Conservation (phyloP, 1,140 invertebrate genomes). For the Plutomurus gul region DNA sequence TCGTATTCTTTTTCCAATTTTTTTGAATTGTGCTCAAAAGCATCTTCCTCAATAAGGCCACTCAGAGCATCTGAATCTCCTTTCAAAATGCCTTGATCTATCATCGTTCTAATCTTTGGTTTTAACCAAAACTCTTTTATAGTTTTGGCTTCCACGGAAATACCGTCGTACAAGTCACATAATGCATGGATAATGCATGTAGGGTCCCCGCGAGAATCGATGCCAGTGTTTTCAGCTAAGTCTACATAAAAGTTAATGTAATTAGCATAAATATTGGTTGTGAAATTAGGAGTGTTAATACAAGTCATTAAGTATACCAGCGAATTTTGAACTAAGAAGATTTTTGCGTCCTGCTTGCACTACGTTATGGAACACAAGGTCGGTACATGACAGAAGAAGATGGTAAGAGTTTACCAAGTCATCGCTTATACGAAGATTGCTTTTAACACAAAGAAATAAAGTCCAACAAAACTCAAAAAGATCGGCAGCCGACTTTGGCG, state of each 20-base stretch:
- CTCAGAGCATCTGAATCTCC: conserved; percentile 68
- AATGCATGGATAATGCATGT: conserved; percentile 83
- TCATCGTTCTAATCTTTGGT: conserved; percentile 76
- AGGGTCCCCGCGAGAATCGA: conserved; percentile 60
- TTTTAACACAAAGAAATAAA: conserved; percentile 89
- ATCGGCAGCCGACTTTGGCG: conserved; percentile 75
- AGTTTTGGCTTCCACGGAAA: conserved; percentile 81
- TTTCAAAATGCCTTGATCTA: conserved; percentile 74
- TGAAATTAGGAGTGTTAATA: not conserved
- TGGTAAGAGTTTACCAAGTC: conserved; percentile 95
- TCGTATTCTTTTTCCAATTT: conserved; percentile 87
- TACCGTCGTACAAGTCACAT: conserved; percentile 78
- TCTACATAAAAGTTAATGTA: conserved; percentile 44
- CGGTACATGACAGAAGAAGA: conserved; percentile 84
- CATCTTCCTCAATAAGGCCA: conserved; percentile 70
- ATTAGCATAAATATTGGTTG: not conserved
- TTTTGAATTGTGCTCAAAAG: conserved; percentile 81
- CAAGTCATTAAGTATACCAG: conserved; percentile 64
- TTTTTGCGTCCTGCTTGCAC: conserved; percentile 78
- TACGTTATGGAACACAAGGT: conserved; percentile 87
- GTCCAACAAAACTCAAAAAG: conserved; percentile 94
- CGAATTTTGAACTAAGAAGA: conserved; percentile 81
- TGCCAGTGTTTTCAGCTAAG: conserved; percentile 40
- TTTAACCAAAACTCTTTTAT: conserved; percentile 90
- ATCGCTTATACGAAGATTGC: conserved; percentile 77